Percentiles rank a stretch among this genome's conserved stretches.
These are phyloP conservation scores for Coelinius sp. DNA, from an alignment of 2,888 invertebrate species.

Conservation along the genomic window DNA sequence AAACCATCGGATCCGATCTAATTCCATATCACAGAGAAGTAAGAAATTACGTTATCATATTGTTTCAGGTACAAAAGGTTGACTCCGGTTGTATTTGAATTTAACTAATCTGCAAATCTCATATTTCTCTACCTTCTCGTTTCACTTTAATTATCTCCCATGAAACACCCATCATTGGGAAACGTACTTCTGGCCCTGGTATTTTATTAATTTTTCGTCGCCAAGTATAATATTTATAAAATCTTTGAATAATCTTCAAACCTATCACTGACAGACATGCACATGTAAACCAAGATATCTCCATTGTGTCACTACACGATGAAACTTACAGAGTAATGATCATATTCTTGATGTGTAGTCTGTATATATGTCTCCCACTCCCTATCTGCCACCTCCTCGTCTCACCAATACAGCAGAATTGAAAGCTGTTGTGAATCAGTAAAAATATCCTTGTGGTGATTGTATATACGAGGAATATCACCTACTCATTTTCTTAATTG, in stretches of 20 bases:
- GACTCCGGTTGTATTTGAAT: not conserved
- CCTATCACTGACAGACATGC: not conserved
- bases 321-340: not conserved
- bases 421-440: no score
- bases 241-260: conserved; percentile 11
- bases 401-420: no score
- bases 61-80: not conserved
- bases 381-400: not conserved
- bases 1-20: conserved; percentile 53
- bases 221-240: conserved; percentile 41
- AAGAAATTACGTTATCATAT: conserved; percentile 4
- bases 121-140: conserved; percentile 45
- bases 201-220: conserved; percentile 46
- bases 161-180: conserved; percentile 50
- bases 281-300: not conserved
- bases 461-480: no score
- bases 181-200: conserved; percentile 48
- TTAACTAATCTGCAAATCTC: not conserved
- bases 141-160: conserved; percentile 39
- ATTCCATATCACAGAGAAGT: conserved; percentile 1
- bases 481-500: no score
- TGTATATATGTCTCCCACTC: not conserved
- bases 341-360: not conserved
- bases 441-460: no score
- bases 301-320: not conserved